Evolutionary conservation across 2,888 invertebrate species (phyloP).

Genomic region (Eucera pruinosa): DNA sequence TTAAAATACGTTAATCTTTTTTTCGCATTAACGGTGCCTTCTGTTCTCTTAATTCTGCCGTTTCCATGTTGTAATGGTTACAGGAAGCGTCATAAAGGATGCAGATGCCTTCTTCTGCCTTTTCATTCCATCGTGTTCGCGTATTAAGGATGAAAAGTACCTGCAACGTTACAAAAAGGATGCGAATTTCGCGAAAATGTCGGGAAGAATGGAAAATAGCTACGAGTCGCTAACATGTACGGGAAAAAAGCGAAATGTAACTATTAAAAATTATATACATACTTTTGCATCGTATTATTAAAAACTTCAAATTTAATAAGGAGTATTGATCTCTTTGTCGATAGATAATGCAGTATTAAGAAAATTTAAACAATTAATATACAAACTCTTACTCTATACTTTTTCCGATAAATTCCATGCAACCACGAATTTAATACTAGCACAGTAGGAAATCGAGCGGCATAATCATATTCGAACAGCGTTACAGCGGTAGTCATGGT

Average conservation of each 20-base stretch:
- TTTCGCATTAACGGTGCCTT: conserved; percentile 8
- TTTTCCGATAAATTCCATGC: background rate
- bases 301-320: too few species aligned
- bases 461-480: background rate
- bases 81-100: conserved; percentile 42
- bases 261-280: conserved; percentile 7
- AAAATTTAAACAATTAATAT: too few species aligned
- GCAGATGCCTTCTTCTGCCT: conserved; percentile 33
- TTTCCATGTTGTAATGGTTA: conserved; percentile 24
- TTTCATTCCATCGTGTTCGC: conserved; percentile 26
- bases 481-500: background rate
- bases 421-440: background rate
- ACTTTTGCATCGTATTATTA: background rate
- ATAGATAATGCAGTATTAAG: too few species aligned
- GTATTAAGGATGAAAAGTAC: conserved; percentile 38
- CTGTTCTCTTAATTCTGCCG: conserved; percentile 24
- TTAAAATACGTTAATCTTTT: background rate
- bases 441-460: background rate
- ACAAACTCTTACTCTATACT: too few species aligned
- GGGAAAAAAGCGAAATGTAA: background rate
- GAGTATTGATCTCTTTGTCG: too few species aligned
- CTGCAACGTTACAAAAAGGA: conserved; percentile 12
- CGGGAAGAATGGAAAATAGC: background rate
- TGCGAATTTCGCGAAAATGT: conserved; percentile 19
- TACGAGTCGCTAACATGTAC: background rate